A percentile compares a stretch with the other conserved stretches of the same genome.
These are phyloP conservation scores for Drosophila flavopinicola DNA, from an alignment of 2,888 invertebrate genomes.

Conservation along the genomic window DNA sequence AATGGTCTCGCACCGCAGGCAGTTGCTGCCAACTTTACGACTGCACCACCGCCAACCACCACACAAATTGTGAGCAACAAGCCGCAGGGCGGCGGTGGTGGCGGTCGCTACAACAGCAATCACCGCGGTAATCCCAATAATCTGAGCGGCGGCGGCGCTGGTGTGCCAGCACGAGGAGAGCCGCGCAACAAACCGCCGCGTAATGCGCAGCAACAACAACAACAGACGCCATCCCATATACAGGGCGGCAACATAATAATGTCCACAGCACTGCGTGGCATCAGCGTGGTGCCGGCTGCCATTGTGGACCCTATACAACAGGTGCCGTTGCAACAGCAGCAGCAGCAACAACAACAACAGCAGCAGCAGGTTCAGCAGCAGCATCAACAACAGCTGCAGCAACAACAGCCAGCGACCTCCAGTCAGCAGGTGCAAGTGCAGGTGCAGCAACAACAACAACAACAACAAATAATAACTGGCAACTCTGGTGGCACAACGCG, in stretches of 20 bases:
- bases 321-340: constrained; percentile 69
- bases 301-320: constrained; percentile 77
- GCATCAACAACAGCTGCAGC: constrained; percentile 61
- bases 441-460: constrained; percentile 57
- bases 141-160: constrained; percentile 64
- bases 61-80: constrained; percentile 72
- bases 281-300: constrained; percentile 74
- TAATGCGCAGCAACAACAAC: constrained; percentile 48
- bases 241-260: constrained; percentile 70
- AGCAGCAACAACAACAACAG: constrained; percentile 60
- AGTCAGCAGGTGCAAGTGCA: constrained; percentile 54
- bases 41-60: constrained; percentile 78
- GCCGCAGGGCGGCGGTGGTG: constrained; percentile 70
- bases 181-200: constrained; percentile 82
- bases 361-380: constrained; percentile 66
- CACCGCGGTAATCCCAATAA: constrained; percentile 80
- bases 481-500: constrained; percentile 61
- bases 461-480: constrained; percentile 43
- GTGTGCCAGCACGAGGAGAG: constrained; percentile 69
- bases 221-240: constrained; percentile 61
- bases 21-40: constrained; percentile 84
- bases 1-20: constrained; percentile 90
- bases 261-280: constrained; percentile 54
- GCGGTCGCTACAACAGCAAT: constrained; percentile 80
- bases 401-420: too few species aligned